These are phyloP conservation scores for Heliconius melpomene DNA, from an alignment of 1,140 invertebrate genomes.

Conservation along the genomic window DNA sequence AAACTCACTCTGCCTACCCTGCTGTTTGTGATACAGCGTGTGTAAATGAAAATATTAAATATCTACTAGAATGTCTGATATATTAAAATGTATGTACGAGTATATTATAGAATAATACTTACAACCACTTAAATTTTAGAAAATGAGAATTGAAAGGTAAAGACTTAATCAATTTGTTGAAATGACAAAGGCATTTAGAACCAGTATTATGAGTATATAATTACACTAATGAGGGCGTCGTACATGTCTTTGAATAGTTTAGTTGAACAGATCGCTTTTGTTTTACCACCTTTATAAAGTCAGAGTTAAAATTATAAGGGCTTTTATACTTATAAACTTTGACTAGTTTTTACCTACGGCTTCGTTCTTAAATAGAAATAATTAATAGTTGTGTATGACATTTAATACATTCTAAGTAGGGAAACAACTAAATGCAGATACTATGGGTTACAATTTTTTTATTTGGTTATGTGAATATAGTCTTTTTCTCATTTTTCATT, in stretches of 20 bases:
- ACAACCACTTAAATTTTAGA: background rate
- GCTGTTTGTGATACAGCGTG: too few relatives aligned
- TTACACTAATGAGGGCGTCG: slow-evolving; percentile 19
- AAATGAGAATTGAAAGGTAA: background rate
- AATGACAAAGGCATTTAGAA: slow-evolving; percentile 2
- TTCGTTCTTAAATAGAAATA: too few relatives aligned
- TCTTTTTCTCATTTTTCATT: too few relatives aligned
- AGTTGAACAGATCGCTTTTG: slow-evolving; percentile 1
- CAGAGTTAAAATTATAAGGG: background rate
- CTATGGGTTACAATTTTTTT: too few relatives aligned
- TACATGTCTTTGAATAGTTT: slow-evolving; percentile 17
- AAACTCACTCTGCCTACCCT: too few relatives aligned
- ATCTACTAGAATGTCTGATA: too few relatives aligned
- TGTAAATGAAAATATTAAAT: too few relatives aligned
- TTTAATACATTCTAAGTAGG: too few relatives aligned
- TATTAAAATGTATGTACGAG: background rate
- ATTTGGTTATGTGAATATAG: too few relatives aligned
- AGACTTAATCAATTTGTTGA: background rate
- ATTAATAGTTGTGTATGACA: too few relatives aligned
- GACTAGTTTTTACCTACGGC: too few relatives aligned
- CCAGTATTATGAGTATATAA: slow-evolving; percentile 19
- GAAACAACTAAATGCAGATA: too few relatives aligned
- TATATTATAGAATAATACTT: background rate
- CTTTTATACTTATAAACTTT: background rate
- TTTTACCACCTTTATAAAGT: background rate